phyloP scores from a whole-genome alignment of 2,888 invertebrate species.

The Cotesia congregata region DNA sequence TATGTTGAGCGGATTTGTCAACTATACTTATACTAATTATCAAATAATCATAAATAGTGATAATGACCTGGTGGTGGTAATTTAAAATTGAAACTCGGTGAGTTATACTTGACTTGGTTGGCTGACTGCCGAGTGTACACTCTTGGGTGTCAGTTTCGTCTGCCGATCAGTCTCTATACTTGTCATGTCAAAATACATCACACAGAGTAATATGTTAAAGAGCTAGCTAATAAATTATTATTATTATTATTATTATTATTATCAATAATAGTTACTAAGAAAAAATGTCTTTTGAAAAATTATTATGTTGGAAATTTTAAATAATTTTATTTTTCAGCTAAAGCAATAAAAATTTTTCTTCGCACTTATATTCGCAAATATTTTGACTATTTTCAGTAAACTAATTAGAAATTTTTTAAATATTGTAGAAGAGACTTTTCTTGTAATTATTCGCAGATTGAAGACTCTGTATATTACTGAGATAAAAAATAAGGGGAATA shows the following conservation, averaged over 20 bases:
- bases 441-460: no score
- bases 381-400: no score
- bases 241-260: no score
- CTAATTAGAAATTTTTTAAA: no score
- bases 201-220: background rate
- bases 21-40: background rate
- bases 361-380: no score
- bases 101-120: background rate
- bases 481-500: background rate
- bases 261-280: no score
- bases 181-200: background rate
- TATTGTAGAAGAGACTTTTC: no score
- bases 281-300: no score
- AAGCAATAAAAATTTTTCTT: no score
- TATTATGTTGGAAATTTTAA: no score
- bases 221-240: background rate
- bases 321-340: no score
- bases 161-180: background rate
- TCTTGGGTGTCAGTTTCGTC: background rate
- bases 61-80: background rate
- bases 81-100: background rate
- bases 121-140: background rate
- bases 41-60: background rate
- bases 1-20: background rate
- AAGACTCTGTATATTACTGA: background rate